These are phyloP conservation scores for Ploceus nigricollis DNA, from an alignment of 2,113 vertebrate genomes.

Conservation along the genomic window DNA sequence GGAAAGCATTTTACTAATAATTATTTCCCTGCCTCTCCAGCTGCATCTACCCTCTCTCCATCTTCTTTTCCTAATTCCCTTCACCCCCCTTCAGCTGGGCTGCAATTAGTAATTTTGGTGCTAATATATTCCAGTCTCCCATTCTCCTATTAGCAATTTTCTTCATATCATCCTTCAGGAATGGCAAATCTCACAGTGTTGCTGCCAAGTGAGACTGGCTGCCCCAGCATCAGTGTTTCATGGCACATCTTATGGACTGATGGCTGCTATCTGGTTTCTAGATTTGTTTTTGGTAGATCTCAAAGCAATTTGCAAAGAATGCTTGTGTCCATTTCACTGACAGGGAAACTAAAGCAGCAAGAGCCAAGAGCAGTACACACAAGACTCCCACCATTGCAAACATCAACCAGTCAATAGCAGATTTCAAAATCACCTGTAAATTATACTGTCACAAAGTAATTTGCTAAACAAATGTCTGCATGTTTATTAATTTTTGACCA, in stretches of 20 bases:
- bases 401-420: background rate
- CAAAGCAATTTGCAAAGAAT: background rate
- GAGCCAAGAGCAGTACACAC: background rate
- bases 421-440: background rate
- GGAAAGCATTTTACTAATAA: background rate
- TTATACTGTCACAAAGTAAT: background rate
- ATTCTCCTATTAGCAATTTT: background rate
- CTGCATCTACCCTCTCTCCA: background rate
- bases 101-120: background rate
- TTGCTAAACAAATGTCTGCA: background rate
- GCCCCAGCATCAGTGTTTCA: background rate
- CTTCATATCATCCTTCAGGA: background rate
- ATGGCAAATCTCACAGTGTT: background rate
- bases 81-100: background rate
- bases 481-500: background rate
- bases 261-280: rapidly evolving
- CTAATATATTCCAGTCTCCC: background rate
- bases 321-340: background rate
- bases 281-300: background rate
- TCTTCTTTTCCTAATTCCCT: background rate
- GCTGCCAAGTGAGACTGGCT: background rate
- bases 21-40: background rate
- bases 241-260: background rate
- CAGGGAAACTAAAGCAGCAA: background rate
- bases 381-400: background rate